Evolutionary conservation across 2,888 invertebrate genomes (phyloP).

Genomic region (Spodoptera exigua): DNA sequence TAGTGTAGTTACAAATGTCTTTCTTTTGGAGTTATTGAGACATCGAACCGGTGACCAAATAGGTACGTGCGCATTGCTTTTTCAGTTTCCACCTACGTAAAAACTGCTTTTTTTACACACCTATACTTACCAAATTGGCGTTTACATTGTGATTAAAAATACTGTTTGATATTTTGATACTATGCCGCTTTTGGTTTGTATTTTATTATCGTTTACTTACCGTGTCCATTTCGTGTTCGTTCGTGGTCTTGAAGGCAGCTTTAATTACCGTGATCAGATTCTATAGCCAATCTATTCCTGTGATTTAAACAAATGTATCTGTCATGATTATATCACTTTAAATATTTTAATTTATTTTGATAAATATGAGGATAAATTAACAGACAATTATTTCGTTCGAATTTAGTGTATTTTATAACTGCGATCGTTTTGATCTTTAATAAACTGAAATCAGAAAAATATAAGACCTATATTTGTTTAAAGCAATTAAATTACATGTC

Average conservation of each 20-base stretch:
- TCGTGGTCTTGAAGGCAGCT: constrained; percentile 14
- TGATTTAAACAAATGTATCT: neutral
- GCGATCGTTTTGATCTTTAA: too few species aligned
- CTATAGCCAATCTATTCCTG: constrained; percentile 49
- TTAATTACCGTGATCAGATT: constrained; percentile 26
- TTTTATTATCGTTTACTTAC: constrained; percentile 16
- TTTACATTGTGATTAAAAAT: constrained; percentile 33
- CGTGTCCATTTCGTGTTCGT: constrained; percentile 20
- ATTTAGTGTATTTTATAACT: too few species aligned
- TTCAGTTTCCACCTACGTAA: constrained; percentile 74
- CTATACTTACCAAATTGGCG: constrained; percentile 26
- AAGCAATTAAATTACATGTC: too few species aligned
- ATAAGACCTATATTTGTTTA: too few species aligned
- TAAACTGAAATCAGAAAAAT: too few species aligned
- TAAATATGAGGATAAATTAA: too few species aligned
- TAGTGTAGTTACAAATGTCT: constrained; percentile 32
- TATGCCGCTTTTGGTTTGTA: constrained; percentile 9
- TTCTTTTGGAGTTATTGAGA: constrained; percentile 45
- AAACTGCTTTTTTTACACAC: constrained; percentile 61
- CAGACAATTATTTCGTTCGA: too few species aligned
- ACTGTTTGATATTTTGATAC: constrained; percentile 30
- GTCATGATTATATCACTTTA: too few species aligned
- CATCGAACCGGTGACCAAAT: constrained; percentile 60
- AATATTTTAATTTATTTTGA: too few species aligned
- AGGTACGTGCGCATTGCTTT: constrained; percentile 72